These are phyloP conservation scores for Brienomyrus longianalis DNA, from an alignment of 2,113 vertebrate genomes.

Conservation along the genomic window DNA sequence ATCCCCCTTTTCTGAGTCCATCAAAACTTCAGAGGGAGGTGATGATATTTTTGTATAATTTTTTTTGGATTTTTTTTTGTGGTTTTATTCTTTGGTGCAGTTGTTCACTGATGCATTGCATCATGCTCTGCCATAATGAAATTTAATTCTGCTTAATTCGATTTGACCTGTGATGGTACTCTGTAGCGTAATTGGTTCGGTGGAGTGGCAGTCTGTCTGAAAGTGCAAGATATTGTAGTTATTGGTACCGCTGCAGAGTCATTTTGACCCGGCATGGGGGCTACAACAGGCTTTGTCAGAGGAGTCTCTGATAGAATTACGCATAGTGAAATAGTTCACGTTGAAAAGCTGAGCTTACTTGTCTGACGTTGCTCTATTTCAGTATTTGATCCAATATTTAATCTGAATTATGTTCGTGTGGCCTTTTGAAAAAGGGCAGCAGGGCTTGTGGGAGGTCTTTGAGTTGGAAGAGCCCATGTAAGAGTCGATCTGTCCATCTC, in stretches of 20 bases:
- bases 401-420: not conserved
- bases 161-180: not conserved
- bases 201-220: not conserved
- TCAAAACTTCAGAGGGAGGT: not conserved
- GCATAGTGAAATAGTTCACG: not conserved
- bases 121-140: not conserved
- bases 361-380: not conserved
- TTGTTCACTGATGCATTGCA: not conserved
- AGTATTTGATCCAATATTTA: not conserved
- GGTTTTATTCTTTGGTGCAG: not conserved
- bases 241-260: not conserved
- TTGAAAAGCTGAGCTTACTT: not conserved
- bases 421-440: slow-evolving; percentile 19
- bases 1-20: not conserved
- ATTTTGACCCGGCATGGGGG: not conserved
- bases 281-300: not conserved
- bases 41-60: not conserved
- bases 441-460: slow-evolving; percentile 20
- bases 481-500: slow-evolving; percentile 33
- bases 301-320: not conserved
- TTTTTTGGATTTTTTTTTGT: not conserved
- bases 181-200: not conserved
- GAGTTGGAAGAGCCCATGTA: slow-evolving; percentile 19
- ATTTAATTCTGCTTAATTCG: not conserved
- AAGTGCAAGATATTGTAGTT: not conserved